Conservation (phyloP, 2,113 vertebrate species). For the Oreochromis tanganicae region DNA sequence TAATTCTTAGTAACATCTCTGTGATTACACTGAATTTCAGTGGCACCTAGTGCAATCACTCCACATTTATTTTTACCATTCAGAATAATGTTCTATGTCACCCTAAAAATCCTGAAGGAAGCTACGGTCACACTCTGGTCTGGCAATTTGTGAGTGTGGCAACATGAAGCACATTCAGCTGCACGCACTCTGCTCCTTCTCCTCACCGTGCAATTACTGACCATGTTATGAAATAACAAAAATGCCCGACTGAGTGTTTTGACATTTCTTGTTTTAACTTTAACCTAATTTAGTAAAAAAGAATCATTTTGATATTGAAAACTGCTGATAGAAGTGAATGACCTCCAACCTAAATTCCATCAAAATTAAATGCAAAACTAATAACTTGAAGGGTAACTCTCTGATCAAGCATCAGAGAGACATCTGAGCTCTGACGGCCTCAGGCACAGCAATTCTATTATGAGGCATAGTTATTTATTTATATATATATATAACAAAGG, state of each 20-base stretch:
- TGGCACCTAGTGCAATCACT: background rate
- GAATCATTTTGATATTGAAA: background rate
- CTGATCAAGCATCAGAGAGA: background rate
- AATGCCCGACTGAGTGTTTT: background rate
- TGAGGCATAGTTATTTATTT: background rate
- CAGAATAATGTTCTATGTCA: background rate
- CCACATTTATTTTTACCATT: background rate
- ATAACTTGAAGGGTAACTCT: background rate
- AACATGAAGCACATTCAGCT: background rate
- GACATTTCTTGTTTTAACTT: background rate
- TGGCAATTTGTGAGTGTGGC: background rate
- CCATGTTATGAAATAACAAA: background rate
- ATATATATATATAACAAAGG: background rate
- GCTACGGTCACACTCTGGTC: background rate
- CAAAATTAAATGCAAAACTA: background rate
- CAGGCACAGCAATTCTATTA: background rate
- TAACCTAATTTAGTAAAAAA: background rate
- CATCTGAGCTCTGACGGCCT: background rate
- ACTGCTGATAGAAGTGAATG: background rate
- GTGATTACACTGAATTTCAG: background rate
- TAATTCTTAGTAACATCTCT: background rate
- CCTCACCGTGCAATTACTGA: background rate
- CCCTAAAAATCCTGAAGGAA: background rate
- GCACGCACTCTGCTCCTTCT: background rate
- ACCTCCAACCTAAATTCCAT: background rate